phyloP scores from a whole-genome alignment of 92 coral and sea anemone species.

The Chrysogorgia sp. region DNA sequence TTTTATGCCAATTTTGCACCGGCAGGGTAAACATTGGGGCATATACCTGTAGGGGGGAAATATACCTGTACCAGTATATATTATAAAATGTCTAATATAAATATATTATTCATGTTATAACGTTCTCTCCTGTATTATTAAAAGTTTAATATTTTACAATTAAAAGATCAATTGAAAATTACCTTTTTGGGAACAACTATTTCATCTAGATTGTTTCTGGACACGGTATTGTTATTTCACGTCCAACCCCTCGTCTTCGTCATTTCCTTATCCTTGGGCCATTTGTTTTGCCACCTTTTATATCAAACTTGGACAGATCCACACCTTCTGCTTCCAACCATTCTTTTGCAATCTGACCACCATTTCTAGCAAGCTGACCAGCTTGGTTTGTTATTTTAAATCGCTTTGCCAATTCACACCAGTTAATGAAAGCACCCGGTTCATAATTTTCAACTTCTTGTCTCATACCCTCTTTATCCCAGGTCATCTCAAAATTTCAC shows the following conservation, averaged over 20 bases:
- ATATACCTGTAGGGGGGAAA: too few species aligned
- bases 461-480: constrained; percentile 53
- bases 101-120: too few species aligned
- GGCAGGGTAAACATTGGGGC: too few species aligned
- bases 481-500: too few species aligned
- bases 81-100: too few species aligned
- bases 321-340: constrained; percentile 46
- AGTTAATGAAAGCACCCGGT: constrained; percentile 63
- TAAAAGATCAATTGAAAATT: background rate
- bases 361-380: constrained; percentile 64
- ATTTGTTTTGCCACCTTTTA: constrained; percentile 5
- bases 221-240: constrained; percentile 55
- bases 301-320: constrained; percentile 51
- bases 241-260: constrained; percentile 3
- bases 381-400: constrained; percentile 50
- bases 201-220: constrained; percentile 48
- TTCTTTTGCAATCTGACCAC: constrained; percentile 63
- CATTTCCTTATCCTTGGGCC: constrained; percentile 11
- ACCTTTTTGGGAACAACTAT: constrained; percentile 46
- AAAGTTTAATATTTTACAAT: too few species aligned
- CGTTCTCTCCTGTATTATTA: too few species aligned
- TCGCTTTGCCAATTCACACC: constrained; percentile 54
- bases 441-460: constrained; percentile 54
- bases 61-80: too few species aligned
- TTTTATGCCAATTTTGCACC: too few species aligned